Conservation (phyloP, 2,888 invertebrate species). For the Thysanoteuthis rhombus region DNA sequence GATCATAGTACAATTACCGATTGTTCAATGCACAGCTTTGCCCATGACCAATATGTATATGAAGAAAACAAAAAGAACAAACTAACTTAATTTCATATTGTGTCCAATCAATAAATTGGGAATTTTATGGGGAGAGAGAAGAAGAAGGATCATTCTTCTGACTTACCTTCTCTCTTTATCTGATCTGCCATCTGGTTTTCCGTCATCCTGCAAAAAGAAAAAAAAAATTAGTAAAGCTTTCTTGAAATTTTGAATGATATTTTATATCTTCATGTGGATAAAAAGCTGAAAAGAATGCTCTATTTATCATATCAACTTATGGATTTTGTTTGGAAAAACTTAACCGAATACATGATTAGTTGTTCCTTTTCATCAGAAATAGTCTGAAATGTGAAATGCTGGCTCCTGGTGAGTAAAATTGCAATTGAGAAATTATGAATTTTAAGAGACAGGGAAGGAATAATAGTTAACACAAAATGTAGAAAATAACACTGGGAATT, state of each 20-base stretch:
- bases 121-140: not conserved
- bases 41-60: not conserved
- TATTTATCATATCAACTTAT: not conserved
- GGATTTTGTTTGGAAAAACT: not conserved
- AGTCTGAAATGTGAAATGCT: not conserved
- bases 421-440: not conserved
- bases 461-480: too few relatives aligned
- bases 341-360: not conserved
- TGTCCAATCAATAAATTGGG: not conserved
- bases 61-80: not conserved
- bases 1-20: too few relatives aligned
- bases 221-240: conserved; percentile 1
- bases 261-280: not conserved
- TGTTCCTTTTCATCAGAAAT: not conserved
- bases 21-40: not conserved
- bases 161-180: conserved; percentile 28
- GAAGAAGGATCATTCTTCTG: not conserved
- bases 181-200: conserved; percentile 19
- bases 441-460: too few relatives aligned
- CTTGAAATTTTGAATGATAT: not conserved
- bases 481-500: too few relatives aligned
- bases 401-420: not conserved
- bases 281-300: conserved; percentile 29
- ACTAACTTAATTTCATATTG: not conserved
- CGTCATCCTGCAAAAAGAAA: conserved; percentile 23